A percentile compares a stretch with the other conserved stretches of the same genome.
Evolutionary conservation across 92 coral and sea anemone species (phyloP).

Genomic region (Umimayanthus kanabou): DNA sequence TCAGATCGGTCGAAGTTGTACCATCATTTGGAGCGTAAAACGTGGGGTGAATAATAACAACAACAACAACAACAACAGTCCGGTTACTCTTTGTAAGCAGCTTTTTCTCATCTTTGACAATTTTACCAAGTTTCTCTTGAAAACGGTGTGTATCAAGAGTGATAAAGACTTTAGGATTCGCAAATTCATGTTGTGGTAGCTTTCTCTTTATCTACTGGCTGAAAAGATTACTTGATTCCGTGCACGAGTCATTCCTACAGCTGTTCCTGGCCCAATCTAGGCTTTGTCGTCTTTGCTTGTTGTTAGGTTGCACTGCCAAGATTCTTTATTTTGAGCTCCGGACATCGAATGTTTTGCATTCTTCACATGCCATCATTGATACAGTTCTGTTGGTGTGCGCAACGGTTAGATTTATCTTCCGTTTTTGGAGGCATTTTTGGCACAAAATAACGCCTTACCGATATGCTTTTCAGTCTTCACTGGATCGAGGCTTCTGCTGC

Average conservation of each 20-base stretch:
- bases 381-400: too few species aligned
- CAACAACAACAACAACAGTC: not conserved
- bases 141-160: constrained; percentile 29
- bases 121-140: constrained; percentile 2
- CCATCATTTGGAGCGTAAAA: not conserved
- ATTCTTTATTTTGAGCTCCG: not conserved
- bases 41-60: constrained; percentile 7
- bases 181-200: constrained; percentile 41
- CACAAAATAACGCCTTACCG: too few species aligned
- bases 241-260: constrained; percentile 22
- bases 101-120: constrained; percentile 13
- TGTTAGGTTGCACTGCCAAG: not conserved
- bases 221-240: constrained; percentile 7
- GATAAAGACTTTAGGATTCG: constrained; percentile 38
- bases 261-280: constrained; percentile 18
- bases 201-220: not conserved
- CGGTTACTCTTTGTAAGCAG: not conserved
- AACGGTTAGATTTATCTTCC: constrained; percentile 29
- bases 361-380: constrained; percentile 30
- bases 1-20: constrained; percentile 22
- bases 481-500: too few species aligned
- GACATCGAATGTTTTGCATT: constrained; percentile 3
- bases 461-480: too few species aligned
- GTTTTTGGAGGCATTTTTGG: too few species aligned
- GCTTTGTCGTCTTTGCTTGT: constrained; percentile 34